Percentiles rank a stretch among this genome's conserved stretches.
Conservation (phyloP, 2,888 invertebrate genomes). For the Hirtodrosophila cameraria region DNA sequence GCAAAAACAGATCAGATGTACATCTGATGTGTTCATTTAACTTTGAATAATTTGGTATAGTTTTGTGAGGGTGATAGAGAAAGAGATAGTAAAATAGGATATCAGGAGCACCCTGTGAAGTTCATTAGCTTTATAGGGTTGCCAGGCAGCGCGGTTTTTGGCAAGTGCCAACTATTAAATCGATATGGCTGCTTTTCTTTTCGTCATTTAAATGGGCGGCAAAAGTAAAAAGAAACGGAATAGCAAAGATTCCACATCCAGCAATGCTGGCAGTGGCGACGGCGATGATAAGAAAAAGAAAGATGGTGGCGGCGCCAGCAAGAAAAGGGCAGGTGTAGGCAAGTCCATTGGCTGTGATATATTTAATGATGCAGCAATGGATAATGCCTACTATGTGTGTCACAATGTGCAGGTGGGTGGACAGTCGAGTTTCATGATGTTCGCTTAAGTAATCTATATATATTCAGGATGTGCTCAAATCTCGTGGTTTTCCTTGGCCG, state of each 20-base stretch:
- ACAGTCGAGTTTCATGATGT: rapidly evolving
- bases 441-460: neutral
- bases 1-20: too few species aligned
- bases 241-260: constrained; percentile 84
- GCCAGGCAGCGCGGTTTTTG: constrained; percentile 20
- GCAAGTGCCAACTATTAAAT: constrained; percentile 46
- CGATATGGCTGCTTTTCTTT: constrained; percentile 39
- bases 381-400: constrained; percentile 96
- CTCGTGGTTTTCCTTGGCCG: constrained; percentile 95
- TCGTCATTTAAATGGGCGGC: constrained; percentile 78
- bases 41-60: too few species aligned
- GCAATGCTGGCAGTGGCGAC: constrained; percentile 77
- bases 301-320: constrained; percentile 85
- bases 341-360: constrained; percentile 92
- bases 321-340: constrained; percentile 84
- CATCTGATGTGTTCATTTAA: too few species aligned
- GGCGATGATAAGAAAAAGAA: constrained; percentile 85
- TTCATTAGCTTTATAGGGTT: constrained; percentile 26
- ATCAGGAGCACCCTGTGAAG: too few species aligned
- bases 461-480: constrained; percentile 90
- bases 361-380: constrained; percentile 95
- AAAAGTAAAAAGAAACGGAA: constrained; percentile 86
- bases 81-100: too few species aligned
- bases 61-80: too few species aligned
- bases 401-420: constrained; percentile 92